phyloP scores from a whole-genome alignment of 1,140 invertebrate genomes.

The Zaprionus taronus region DNA sequence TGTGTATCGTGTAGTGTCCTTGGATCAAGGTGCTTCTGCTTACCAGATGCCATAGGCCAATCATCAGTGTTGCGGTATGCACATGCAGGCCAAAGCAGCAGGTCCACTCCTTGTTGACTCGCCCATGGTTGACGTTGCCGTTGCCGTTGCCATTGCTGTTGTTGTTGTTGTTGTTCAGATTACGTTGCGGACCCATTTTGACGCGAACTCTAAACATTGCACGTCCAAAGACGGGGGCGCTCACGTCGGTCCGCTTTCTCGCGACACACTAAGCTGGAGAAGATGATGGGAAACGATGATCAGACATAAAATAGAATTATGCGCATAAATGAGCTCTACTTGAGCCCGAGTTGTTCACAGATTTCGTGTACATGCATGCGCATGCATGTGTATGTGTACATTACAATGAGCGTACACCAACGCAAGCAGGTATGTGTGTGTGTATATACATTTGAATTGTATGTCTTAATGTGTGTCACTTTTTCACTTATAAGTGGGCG shows the following conservation, averaged over 20 bases:
- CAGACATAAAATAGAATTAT: slow-evolving; percentile 42
- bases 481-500: slow-evolving; percentile 24
- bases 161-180: slow-evolving; percentile 58
- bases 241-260: slow-evolving; percentile 16
- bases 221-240: slow-evolving; percentile 46
- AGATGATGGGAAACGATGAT: slow-evolving; percentile 33
- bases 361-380: neutral
- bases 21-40: slow-evolving; percentile 69
- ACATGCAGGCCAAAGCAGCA: slow-evolving; percentile 94
- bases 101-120: slow-evolving; percentile 88
- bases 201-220: slow-evolving; percentile 88
- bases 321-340: slow-evolving; percentile 23
- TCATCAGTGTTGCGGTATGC: slow-evolving; percentile 91
- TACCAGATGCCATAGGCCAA: slow-evolving; percentile 93
- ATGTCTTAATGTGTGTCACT: slow-evolving; percentile 39
- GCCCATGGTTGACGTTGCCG: slow-evolving; percentile 21
- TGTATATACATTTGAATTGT: slow-evolving; percentile 18
- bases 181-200: slow-evolving; percentile 87
- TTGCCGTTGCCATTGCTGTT: slow-evolving; percentile 32
- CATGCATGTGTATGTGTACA: neutral
- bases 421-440: neutral
- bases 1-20: neutral
- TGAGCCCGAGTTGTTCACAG: slow-evolving; percentile 3
- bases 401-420: neutral
- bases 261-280: slow-evolving; percentile 30